A percentile compares a stretch with the other conserved stretches of the same genome.
These are phyloP conservation scores for Epizoanthus rinbou DNA, from an alignment of 92 coral and sea anemone genomes.

Conservation along the genomic window DNA sequence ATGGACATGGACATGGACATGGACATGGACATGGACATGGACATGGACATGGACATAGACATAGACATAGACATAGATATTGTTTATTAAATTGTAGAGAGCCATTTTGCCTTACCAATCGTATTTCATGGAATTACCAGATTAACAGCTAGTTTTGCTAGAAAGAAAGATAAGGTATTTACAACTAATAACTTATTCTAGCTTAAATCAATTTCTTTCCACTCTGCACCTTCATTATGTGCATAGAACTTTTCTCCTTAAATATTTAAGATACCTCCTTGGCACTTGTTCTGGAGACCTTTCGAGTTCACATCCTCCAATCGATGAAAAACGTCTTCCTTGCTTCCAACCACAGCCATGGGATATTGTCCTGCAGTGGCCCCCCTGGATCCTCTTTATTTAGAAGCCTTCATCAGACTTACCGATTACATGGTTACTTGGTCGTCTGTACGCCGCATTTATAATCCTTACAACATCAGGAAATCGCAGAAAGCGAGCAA, in stretches of 20 bases:
- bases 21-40: no score
- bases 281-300: background rate
- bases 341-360: constrained; percentile 1
- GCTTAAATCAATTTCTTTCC: constrained; percentile 5
- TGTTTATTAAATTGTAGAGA: constrained; percentile 6
- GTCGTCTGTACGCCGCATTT: no score
- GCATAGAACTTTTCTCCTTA: constrained; percentile 11
- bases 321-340: constrained; percentile 16
- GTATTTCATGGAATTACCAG: constrained; percentile 2
- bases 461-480: no score
- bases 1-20: no score
- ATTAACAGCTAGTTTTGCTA: constrained; percentile 15
- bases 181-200: constrained; percentile 8
- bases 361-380: background rate
- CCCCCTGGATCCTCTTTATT: background rate
- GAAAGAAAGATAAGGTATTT: constrained; percentile 16
- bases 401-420: no score
- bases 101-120: constrained; percentile 18
- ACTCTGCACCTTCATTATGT: constrained; percentile 12
- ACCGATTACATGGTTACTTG: background rate
- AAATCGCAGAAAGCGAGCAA: no score
- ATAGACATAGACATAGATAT: no score
- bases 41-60: no score
- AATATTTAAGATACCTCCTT: constrained; percentile 12
- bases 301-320: constrained; percentile 3